Conservation (phyloP, 2,888 invertebrate genomes). For the Hipparchia sbordonii region DNA sequence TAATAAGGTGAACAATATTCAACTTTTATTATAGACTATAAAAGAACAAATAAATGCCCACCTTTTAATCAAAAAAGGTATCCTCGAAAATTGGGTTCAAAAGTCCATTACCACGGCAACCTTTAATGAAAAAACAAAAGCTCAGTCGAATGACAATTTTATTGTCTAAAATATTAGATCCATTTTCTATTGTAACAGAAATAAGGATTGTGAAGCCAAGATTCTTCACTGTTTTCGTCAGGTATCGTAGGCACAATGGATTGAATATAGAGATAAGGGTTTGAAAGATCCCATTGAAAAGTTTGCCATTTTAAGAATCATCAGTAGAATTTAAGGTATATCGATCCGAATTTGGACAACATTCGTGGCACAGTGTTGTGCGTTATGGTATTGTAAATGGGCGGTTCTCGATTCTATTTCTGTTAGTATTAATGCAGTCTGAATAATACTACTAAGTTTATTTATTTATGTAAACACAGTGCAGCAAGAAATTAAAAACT, state of each 20-base stretch:
- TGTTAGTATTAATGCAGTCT: too few relatives aligned
- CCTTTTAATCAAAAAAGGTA: background rate
- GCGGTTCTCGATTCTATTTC: too few relatives aligned
- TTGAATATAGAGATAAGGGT: conserved; percentile 37
- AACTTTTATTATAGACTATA: background rate
- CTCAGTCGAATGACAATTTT: background rate
- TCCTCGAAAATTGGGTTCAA: conserved; percentile 25
- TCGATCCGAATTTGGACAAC: too few relatives aligned
- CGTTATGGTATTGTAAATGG: too few relatives aligned
- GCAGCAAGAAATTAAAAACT: too few relatives aligned
- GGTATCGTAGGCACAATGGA: conserved; percentile 40
- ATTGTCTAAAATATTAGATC: background rate
- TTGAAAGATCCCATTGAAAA: conserved; percentile 23
- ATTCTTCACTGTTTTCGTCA: conserved; percentile 39
- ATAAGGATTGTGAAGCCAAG: conserved; percentile 14
- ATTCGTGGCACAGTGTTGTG: too few relatives aligned
- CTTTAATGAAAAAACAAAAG: conserved; percentile 26
- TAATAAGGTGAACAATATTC: background rate
- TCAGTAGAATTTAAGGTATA: too few relatives aligned
- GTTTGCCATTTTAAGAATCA: too few relatives aligned
- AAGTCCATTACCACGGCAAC: conserved; percentile 27
- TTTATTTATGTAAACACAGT: too few relatives aligned
- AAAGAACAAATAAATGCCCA: background rate
- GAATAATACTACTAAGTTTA: too few relatives aligned
- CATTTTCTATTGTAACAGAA: conserved; percentile 12